A percentile compares a stretch with the other conserved stretches of the same genome.
Evolutionary conservation across 2,888 invertebrate genomes (phyloP).

Genomic region (Smittia aterrima): DNA sequence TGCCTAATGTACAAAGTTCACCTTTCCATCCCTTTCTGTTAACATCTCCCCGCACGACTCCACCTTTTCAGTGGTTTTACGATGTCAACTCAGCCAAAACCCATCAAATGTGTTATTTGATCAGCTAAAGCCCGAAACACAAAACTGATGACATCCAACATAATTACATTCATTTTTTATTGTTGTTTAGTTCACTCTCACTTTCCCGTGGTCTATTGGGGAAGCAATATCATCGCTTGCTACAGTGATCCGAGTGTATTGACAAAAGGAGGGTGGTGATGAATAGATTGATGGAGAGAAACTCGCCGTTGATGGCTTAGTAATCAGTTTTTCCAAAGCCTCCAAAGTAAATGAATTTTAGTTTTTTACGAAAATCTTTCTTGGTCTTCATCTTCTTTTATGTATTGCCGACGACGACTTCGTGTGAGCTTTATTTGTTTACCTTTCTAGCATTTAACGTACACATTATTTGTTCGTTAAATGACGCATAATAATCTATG

Average conservation of each 20-base stretch:
- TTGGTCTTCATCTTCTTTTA: background rate
- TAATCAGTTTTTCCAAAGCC: no score
- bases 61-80: background rate
- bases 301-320: no score
- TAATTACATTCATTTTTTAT: constrained; percentile 41
- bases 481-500: constrained; percentile 32
- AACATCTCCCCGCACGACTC: background rate
- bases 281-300: background rate
- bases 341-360: no score
- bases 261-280: background rate
- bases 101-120: constrained; percentile 9
- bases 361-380: no score
- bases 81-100: constrained; percentile 27
- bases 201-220: no score
- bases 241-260: no score
- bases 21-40: background rate
- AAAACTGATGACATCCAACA: constrained; percentile 34
- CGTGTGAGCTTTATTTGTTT: no score
- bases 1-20: constrained; percentile 5
- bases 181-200: background rate
- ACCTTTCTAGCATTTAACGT: constrained; percentile 23
- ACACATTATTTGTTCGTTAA: constrained; percentile 17
- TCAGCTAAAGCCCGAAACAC: background rate
- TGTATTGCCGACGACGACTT: no score
- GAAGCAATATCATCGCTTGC: background rate